Conservation (phyloP, 2,888 invertebrate genomes). For the Nebria salina region DNA sequence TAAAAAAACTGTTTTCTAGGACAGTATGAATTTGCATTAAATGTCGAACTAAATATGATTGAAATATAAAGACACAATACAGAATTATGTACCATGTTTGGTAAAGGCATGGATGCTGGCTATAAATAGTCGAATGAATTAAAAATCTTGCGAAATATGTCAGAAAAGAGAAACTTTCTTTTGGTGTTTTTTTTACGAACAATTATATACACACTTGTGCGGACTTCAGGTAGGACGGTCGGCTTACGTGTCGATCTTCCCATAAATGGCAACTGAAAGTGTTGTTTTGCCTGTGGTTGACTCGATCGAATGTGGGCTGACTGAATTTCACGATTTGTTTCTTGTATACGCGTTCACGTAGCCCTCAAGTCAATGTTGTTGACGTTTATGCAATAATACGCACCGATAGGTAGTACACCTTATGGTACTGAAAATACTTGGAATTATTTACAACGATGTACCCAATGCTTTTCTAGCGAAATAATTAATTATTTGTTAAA, state of each 20-base stretch:
- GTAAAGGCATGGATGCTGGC: not conserved
- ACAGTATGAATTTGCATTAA: not conserved
- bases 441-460: not conserved
- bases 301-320: constrained; percentile 30
- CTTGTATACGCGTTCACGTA: not conserved
- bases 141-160: constrained; percentile 41
- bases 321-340: not conserved
- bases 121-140: constrained; percentile 33
- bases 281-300: constrained; percentile 47
- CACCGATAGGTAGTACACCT: not conserved
- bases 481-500: not conserved
- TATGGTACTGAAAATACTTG: not conserved
- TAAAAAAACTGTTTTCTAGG: not conserved
- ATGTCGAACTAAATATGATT: not conserved
- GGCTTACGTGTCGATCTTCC: constrained; percentile 40
- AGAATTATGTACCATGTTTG: not conserved
- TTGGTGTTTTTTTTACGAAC: constrained; percentile 17
- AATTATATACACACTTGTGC: not conserved
- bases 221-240: constrained; percentile 16
- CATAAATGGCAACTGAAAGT: constrained; percentile 55
- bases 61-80: not conserved
- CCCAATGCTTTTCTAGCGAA: not conserved
- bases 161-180: constrained; percentile 41
- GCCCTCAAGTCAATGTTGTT: not conserved
- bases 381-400: not conserved